Conservation (phyloP, 2,797 vertebrate genomes). For the Melanotaenia parkinsoni region DNA sequence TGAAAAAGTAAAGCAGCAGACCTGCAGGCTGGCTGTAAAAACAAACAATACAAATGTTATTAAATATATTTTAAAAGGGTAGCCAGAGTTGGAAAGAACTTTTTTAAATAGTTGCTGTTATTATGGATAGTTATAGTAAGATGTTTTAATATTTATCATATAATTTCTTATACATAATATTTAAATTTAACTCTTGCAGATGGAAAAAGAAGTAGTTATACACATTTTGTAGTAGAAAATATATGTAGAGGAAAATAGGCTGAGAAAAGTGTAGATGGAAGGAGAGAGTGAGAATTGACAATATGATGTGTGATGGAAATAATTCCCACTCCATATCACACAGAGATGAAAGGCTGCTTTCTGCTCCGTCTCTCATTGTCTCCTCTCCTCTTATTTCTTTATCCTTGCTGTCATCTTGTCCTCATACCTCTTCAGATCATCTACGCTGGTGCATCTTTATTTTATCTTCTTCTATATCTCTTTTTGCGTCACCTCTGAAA, state of each 20-base stretch:
- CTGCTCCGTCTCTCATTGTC: slow-evolving; percentile 29
- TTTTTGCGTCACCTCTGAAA: slow-evolving; percentile 19
- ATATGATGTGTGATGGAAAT: slow-evolving; percentile 64
- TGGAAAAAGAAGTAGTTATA: neutral
- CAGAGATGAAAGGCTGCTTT: slow-evolving; percentile 37
- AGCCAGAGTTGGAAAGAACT: neutral
- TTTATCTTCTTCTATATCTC: slow-evolving; percentile 20
- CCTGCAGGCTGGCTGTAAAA: neutral
- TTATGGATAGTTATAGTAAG: neutral
- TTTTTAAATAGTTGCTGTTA: neutral
- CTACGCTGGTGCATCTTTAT: slow-evolving; percentile 4
- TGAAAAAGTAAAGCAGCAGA: neutral
- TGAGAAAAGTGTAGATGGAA: slow-evolving; percentile 20
- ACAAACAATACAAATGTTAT: neutral
- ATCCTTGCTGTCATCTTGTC: slow-evolving; percentile 21
- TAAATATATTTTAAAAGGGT: neutral
- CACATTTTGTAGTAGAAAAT: neutral
- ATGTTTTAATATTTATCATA: neutral
- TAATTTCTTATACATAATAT: neutral
- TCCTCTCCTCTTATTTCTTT: slow-evolving; percentile 24
- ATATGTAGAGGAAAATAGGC: neutral
- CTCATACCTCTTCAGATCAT: slow-evolving; percentile 14
- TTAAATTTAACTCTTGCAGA: neutral
- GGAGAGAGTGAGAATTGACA: slow-evolving; percentile 45
- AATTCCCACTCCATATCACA: slow-evolving; percentile 62